Evolutionary conservation across 1,140 invertebrate genomes (phyloP), one percentile per base, ranked within the genome.

Genomic region (Meteorus sp.): DNA sequence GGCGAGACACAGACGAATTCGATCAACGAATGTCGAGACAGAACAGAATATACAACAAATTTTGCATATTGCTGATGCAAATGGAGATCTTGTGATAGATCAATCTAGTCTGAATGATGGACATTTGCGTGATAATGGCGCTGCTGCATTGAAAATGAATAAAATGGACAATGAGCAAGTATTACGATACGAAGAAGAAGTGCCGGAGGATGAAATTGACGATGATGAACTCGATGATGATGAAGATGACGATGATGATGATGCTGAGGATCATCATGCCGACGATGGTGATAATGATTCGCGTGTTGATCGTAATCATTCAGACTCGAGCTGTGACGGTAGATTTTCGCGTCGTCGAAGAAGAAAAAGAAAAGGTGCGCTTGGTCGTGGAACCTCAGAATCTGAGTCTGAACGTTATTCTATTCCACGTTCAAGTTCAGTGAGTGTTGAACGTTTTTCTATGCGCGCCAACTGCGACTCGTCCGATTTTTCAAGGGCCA

Each of bases 391-490:
- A n/a, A 39, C 35, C 5, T 59, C 56, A 9, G 56, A 76, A 41
- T 76, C 73, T 2, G 77, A 77, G 22, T 77, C 75, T 9, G 78
- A 78, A 39, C 61, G 75, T 9, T 78, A 75, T 4, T 79, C 78
- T 25, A 78, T 79, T 48, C 75, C 76, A 1, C 69, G 78, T 0
- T 80, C 78, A 11, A 76, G 71, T 35, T 78, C 78, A 5, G 75
- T 75, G 4, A 77, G 75, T 56, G 72, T 80, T 50, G 76, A 79
- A 51, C 70, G 77, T n/a, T 79, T 76, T 48, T 77, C 76, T 20
- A 76, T 78, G 70, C 67, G 77, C 0, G 78, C 77, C 6, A 80
- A 77, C 47, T 80, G 76, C 58, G 78, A 79, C 55, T 77, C 74
- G 0, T 78, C 76, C 4, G 78, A 80, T 57, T 80, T 80, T 56